phyloP scores from a whole-genome alignment of 1,140 invertebrate genomes.

The Lerema accius region DNA sequence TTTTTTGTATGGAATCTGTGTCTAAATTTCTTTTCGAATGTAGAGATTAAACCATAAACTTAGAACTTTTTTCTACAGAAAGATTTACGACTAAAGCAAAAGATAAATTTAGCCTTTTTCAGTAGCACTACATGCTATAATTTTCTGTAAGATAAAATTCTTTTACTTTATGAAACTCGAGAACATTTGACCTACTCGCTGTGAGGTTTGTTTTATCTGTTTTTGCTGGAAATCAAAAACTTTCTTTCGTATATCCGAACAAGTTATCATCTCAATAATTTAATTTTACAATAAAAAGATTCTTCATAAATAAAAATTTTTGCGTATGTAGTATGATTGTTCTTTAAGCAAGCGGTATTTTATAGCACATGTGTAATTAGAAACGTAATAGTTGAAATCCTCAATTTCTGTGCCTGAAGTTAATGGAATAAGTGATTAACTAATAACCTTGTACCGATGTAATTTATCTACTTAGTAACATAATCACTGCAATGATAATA shows the following conservation, averaged over 20 bases:
- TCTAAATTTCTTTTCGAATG: too few relatives aligned
- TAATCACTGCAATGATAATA: conserved; percentile 22
- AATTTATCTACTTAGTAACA: conserved; percentile 8
- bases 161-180: background rate
- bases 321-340: too few relatives aligned
- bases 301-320: background rate
- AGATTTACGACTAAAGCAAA: background rate
- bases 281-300: too few relatives aligned
- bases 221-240: background rate
- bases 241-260: background rate
- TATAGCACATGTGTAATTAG: background rate
- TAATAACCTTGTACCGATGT: conserved; percentile 14
- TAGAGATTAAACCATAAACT: background rate
- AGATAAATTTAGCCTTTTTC: background rate
- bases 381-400: conserved; percentile 10
- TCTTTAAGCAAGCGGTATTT: too few relatives aligned
- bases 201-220: background rate
- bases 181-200: background rate
- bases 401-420: background rate
- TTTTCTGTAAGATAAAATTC: background rate
- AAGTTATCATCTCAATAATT: background rate
- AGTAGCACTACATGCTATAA: background rate
- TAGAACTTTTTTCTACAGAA: background rate
- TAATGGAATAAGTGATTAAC: conserved; percentile 6
- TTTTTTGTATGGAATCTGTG: too few relatives aligned